A percentile compares a stretch with the other conserved stretches of the same genome.
Evolutionary conservation across 2,113 vertebrate genomes (phyloP).

Genomic region (Sapajus apella): DNA sequence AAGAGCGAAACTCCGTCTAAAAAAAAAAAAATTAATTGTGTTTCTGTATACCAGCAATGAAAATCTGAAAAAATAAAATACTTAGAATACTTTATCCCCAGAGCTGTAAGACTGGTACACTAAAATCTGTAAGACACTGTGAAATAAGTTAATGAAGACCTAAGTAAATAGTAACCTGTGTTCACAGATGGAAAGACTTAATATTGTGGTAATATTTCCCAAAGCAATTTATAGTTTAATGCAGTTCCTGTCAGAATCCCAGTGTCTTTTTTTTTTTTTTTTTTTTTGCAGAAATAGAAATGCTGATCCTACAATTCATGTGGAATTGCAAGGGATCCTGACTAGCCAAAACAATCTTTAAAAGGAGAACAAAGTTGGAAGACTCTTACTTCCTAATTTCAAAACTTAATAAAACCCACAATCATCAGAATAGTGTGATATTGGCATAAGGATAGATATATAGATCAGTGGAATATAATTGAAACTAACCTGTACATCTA

Average conservation of each 20-base stretch:
- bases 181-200: not conserved
- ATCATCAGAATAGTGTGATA: not conserved
- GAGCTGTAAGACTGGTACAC: not conserved
- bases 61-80: not conserved
- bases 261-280: not conserved
- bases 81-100: not conserved
- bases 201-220: not conserved
- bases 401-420: not conserved
- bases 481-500: not conserved
- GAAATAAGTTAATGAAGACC: not conserved
- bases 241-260: not conserved
- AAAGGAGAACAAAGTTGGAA: not conserved
- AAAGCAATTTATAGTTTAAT: not conserved
- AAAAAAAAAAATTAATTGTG: not conserved
- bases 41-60: not conserved
- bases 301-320: constrained; percentile 5
- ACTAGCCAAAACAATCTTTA: not conserved
- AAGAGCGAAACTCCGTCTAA: too few relatives aligned
- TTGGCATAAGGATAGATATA: not conserved
- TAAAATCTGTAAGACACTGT: not conserved
- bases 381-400: not conserved
- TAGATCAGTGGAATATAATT: not conserved
- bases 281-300: not conserved
- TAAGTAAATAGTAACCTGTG: not conserved
- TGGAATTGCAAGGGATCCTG: not conserved